phyloP scores from a whole-genome alignment of 2,797 vertebrate genomes.

The Chaetophractus vellerosus region DNA sequence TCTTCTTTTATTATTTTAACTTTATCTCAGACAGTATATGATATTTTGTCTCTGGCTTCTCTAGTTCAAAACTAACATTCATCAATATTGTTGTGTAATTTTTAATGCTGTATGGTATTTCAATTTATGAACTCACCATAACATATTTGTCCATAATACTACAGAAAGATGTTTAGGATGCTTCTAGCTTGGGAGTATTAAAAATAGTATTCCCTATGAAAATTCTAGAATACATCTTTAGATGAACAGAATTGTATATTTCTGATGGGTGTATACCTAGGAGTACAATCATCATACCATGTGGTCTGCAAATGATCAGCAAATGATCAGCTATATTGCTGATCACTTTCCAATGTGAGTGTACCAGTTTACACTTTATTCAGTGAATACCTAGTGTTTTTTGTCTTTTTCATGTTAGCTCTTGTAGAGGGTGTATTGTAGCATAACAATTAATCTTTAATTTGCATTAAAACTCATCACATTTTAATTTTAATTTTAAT shows the following conservation, averaged over 20 bases:
- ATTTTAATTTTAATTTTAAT: not conserved
- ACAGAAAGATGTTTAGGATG: not conserved
- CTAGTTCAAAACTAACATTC: not conserved
- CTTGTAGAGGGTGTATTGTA: not conserved
- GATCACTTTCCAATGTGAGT: not conserved
- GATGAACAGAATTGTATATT: not conserved
- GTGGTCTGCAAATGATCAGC: not conserved
- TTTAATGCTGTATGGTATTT: not conserved
- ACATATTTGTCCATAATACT: not conserved
- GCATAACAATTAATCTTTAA: not conserved
- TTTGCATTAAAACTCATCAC: not conserved
- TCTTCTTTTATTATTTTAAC: not conserved
- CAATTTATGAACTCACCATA: not conserved
- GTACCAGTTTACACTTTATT: not conserved
- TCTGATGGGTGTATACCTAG: not conserved
- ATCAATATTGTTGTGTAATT: not conserved
- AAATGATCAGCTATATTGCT: not conserved
- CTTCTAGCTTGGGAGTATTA: not conserved
- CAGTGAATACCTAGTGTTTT: not conserved
- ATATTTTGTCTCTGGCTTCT: not conserved
- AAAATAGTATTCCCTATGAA: not conserved
- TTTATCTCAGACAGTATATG: not conserved
- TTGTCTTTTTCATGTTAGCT: not conserved
- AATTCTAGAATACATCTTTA: not conserved
- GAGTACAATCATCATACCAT: not conserved